A percentile compares a stretch with the other conserved stretches of the same genome.
Conservation (phyloP, 1,140 invertebrate species). For the Phthorimaea operculella region DNA sequence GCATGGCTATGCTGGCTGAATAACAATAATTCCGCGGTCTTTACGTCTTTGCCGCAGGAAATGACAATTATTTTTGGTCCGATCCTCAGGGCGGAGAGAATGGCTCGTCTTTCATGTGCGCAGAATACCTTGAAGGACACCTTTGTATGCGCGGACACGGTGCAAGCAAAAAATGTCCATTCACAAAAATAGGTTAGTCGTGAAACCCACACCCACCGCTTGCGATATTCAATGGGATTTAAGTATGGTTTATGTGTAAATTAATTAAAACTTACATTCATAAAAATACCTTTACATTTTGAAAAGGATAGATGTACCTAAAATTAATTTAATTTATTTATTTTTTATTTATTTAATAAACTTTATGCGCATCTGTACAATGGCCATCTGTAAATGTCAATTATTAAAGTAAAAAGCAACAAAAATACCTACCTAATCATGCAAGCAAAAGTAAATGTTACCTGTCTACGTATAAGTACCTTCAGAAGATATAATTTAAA, state of each 20-base stretch:
- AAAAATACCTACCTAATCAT: no score
- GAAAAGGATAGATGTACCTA: no score
- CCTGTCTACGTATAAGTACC: no score
- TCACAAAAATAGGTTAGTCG: conserved; percentile 64
- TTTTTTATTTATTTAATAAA: no score
- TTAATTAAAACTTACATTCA: no score
- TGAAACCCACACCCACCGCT: conserved; percentile 29
- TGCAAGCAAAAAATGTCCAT: conserved; percentile 56
- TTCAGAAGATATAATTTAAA: not conserved
- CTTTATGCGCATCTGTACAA: no score
- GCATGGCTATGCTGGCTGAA: not conserved
- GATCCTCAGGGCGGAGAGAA: conserved; percentile 47
- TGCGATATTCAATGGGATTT: not conserved
- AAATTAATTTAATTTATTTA: no score
- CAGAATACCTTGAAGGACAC: conserved; percentile 56
- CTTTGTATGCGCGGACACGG: conserved; percentile 44
- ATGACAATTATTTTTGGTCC: conserved; percentile 63
- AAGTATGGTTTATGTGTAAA: no score
- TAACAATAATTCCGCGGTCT: conserved; percentile 12
- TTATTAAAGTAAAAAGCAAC: no score
- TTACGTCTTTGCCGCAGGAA: conserved; percentile 49
- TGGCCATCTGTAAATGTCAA: no score
- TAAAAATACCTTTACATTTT: no score
- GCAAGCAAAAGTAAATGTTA: no score
- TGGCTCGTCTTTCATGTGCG: conserved; percentile 57